A percentile compares a stretch with the other conserved stretches of the same genome.
These are phyloP conservation scores for Taenioides sp. DNA, from an alignment of 2,797 vertebrate species.

Conservation along the genomic window DNA sequence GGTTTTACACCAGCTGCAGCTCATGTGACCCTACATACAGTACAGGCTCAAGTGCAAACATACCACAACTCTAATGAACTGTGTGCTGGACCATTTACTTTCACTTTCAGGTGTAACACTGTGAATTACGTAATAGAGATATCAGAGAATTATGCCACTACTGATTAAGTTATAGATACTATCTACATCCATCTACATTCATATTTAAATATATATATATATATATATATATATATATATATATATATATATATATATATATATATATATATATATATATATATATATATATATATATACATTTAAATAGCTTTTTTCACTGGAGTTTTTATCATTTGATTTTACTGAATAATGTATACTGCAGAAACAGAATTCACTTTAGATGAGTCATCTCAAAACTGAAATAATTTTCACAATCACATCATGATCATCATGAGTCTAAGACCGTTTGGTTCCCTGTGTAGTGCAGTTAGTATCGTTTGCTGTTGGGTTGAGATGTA, in stretches of 20 bases:
- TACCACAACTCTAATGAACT: background rate
- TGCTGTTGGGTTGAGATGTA: background rate
- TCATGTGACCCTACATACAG: constrained; percentile 31
- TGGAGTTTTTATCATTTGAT: too few relatives aligned
- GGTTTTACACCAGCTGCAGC: constrained; percentile 15
- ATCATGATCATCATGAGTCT: too few relatives aligned
- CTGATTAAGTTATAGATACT: background rate
- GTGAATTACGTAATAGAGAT: background rate
- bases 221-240: too few relatives aligned
- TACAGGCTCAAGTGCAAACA: background rate
- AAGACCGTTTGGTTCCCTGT: background rate
- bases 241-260: too few relatives aligned
- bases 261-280: too few relatives aligned
- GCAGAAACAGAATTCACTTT: background rate
- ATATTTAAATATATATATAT: too few relatives aligned
- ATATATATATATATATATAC: too few relatives aligned
- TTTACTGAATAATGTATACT: too few relatives aligned
- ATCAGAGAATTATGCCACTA: background rate
- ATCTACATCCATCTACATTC: too few relatives aligned
- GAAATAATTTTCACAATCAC: background rate
- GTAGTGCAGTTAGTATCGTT: too few relatives aligned
- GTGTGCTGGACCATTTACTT: background rate
- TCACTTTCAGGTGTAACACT: background rate
- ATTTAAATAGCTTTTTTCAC: too few relatives aligned
- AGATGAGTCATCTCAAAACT: background rate